Evolutionary conservation across 2,113 vertebrate species (phyloP), one percentile per base, ranked within the genome.

Genomic region (Tursiops truncatus): DNA sequence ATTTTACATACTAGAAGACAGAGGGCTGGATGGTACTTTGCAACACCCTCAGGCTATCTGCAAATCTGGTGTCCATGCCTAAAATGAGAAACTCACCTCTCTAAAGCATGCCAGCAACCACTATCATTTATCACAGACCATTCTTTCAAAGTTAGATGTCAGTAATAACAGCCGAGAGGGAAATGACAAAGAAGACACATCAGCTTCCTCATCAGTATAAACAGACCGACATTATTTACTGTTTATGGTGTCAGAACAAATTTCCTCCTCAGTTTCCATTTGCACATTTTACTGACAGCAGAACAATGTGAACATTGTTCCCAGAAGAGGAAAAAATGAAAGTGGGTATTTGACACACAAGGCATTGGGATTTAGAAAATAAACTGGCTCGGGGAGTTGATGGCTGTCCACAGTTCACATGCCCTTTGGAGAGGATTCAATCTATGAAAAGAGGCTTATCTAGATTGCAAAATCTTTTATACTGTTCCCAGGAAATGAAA

Each of bases 361-460:
- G 85, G 18, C 95, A 85, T 13, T 88, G 70, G 88, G 83, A 98
- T 62, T 44, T 90, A 96, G 65, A 77, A 98, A 97, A 96, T 88
- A 95, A 97, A n/a, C 44, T 98, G 87, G 74, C 65, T 41, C n/a
- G 8, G 53, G 44, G 58, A 96, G 93, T 77, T 3, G 73, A 98
- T 89, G 60, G 65, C 67, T 97, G 96, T 98, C 95, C 96, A 62
- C 56, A 73, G 26, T 87, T 96, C 70, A 53, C n/a, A 31, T 68
- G 74, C 17, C 84, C 93, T 89, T 67, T 83, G 63, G 80, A 98
- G 83, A 95, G 92, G 93, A 97, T 63, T 38, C 28, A 97, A 71
- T 95, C 93, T 97, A 47, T 82, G 87, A 96, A 97, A 98, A 97
- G 82, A 95, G 95, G 58, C 76, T 98, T 97, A 97, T 97, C 92